These are phyloP conservation scores for Oceanodroma tethys DNA, from an alignment of 2,113 vertebrate genomes.

Conservation along the genomic window DNA sequence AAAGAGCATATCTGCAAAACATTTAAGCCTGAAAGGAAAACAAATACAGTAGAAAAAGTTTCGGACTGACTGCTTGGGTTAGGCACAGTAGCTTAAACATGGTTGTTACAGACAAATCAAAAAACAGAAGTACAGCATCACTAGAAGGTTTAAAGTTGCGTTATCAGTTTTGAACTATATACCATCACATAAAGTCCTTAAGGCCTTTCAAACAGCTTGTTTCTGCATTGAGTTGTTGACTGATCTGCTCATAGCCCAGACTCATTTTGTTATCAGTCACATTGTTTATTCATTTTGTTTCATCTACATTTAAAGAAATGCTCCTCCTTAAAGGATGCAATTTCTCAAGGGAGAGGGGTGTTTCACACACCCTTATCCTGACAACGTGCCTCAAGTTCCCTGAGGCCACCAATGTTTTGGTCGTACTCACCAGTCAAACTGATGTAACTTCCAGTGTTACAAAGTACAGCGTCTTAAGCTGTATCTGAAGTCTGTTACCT, in stretches of 20 bases:
- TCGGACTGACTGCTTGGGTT: not conserved
- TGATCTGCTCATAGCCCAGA: not conserved
- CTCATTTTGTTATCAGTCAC: not conserved
- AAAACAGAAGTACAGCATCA: not conserved
- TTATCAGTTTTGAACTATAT: not conserved
- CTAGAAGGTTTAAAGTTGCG: not conserved
- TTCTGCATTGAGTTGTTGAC: not conserved
- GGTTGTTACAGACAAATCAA: not conserved
- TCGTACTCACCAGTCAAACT: not conserved
- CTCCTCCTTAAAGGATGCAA: not conserved
- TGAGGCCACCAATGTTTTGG: fast-evolving
- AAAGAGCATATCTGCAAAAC: not conserved
- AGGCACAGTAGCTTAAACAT: not conserved
- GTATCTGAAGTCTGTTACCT: not conserved
- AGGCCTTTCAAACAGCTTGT: not conserved
- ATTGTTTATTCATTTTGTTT: not conserved
- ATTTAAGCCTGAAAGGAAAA: not conserved
- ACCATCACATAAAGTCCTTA: not conserved
- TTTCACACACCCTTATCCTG: not conserved
- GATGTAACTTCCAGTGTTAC: not conserved
- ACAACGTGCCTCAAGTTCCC: not conserved
- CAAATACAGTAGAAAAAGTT: not conserved
- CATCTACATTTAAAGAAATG: not conserved
- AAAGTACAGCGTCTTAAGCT: not conserved
- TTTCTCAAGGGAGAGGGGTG: not conserved